Base-by-base conservation (phyloP, 2,797 vertebrate genomes). In the Coilia nasus region DNA sequence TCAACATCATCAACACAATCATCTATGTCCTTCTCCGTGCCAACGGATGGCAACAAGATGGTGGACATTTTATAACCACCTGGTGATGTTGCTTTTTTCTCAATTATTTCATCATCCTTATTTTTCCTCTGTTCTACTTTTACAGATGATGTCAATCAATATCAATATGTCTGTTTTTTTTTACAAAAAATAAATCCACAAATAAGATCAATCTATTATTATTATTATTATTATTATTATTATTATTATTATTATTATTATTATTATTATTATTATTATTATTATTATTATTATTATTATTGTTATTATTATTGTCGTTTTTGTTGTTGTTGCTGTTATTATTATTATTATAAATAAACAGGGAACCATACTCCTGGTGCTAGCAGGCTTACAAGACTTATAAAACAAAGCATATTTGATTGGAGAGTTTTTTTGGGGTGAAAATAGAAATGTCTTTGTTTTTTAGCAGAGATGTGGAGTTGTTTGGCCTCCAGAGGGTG, bases 381-480 rank as follows among this genome's bases (percentile, higher is more conserved):
- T 25, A 50, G 47, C 12, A 12, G 47, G 11, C 12, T 67, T 67
- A 7, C 15, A 23, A 67, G 62, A 67, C 25, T 28, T 67, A 1
- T 11, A n/a, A 28, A 5, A 23, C 62, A 67, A 28, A 25, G 25
- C 23, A 3, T n/a, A 28, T 67, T 67, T 21, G 25, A 67, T 67
- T 67, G 62, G 62, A 67, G 11, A 25, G 31, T 67, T 67, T 67
- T 67, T 25, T 14, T 23, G 12, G 62, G 12, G 62, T 75, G 31
- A 41, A 75, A 35, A 35, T 75, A 75, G 67, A 75, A 75, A 28
- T 75, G 67, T 6, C 67, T 35, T 75, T 75, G 67, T 19, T 41
- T 75, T 75, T 75, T 75, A 17, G 31, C 31, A 41, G 15, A 28
- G 31, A 15, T 35, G 31, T 75, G 15, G 67, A 75, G 31, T 41